phyloP scores from a whole-genome alignment of 2,113 vertebrate genomes.

The Bujurquina vittata region DNA sequence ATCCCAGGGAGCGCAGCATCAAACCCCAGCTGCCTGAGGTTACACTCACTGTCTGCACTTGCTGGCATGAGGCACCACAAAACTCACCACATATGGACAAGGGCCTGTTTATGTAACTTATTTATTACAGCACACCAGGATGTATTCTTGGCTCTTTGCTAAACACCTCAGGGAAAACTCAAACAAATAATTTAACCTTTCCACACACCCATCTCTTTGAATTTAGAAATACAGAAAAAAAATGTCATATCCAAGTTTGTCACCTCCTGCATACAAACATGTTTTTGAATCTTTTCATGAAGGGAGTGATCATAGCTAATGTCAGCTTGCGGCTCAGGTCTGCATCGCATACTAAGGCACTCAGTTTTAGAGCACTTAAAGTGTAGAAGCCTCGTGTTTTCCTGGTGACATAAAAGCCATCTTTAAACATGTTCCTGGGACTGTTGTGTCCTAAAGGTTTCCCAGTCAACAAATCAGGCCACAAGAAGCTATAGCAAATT shows the following conservation, averaged over 20 bases:
- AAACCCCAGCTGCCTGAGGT: background rate
- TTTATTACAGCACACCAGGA: conserved; percentile 17
- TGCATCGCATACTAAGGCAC: conserved; percentile 61
- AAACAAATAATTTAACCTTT: conserved; percentile 11
- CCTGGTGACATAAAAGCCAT: background rate
- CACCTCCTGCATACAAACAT: background rate
- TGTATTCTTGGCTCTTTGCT: conserved; percentile 20
- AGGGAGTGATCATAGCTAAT: conserved; percentile 42
- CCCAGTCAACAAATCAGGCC: background rate
- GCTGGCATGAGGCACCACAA: conserved; percentile 17
- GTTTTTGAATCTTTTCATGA: background rate
- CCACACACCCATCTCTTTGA: background rate
- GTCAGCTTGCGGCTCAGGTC: conserved; percentile 18
- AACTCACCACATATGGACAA: conserved; percentile 21
- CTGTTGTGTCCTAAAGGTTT: background rate
- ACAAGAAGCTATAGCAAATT: background rate
- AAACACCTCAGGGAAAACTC: conserved; percentile 8
- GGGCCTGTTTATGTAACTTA: conserved; percentile 2
- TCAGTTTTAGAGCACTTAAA: conserved; percentile 28
- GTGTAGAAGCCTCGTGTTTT: background rate
- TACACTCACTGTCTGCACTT: conserved; percentile 33
- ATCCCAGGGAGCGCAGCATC: background rate
- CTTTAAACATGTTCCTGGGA: background rate
- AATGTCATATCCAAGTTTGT: background rate
- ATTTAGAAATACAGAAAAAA: conserved; percentile 13